These are phyloP conservation scores for Scaptodrosophila lebanonensis DNA, from an alignment of 1,140 invertebrate species.

Conservation along the genomic window DNA sequence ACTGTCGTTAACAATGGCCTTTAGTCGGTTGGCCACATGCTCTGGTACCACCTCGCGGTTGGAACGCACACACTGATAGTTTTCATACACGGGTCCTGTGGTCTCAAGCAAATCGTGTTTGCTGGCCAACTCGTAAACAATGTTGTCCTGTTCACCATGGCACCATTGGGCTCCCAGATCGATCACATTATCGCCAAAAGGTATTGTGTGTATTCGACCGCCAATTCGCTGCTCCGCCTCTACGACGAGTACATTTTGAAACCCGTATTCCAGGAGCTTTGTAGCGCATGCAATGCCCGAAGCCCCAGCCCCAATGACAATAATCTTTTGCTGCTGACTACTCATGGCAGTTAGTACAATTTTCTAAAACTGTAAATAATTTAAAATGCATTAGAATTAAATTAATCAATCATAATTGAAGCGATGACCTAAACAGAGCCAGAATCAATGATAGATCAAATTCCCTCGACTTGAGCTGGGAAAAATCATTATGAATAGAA, in stretches of 20 bases:
- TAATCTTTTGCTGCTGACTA: slow-evolving; percentile 64
- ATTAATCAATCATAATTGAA: too few relatives aligned
- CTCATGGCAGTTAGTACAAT: slow-evolving; percentile 41
- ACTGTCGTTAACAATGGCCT: slow-evolving; percentile 66
- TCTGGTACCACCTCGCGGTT: slow-evolving; percentile 73
- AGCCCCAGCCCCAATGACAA: slow-evolving; percentile 81
- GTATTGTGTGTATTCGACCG: slow-evolving; percentile 82
- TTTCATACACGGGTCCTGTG: slow-evolving; percentile 59
- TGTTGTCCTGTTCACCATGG: slow-evolving; percentile 87
- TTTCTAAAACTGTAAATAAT: slow-evolving; percentile 19
- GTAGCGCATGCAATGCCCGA: slow-evolving; percentile 81
- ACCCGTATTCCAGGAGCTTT: slow-evolving; percentile 79
- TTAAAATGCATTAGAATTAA: not conserved
- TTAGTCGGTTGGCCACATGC: slow-evolving; percentile 55
- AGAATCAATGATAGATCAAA: too few relatives aligned
- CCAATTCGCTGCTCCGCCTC: slow-evolving; percentile 86
- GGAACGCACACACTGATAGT: slow-evolving; percentile 74
- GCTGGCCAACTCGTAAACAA: slow-evolving; percentile 83
- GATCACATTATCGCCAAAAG: slow-evolving; percentile 81
- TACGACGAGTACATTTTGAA: slow-evolving; percentile 79
- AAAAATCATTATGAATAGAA: too few relatives aligned
- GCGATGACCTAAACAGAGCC: too few relatives aligned
- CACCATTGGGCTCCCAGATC: slow-evolving; percentile 90
- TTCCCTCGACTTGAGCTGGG: too few relatives aligned
- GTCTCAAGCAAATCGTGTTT: slow-evolving; percentile 79